A percentile compares a stretch with the other conserved stretches of the same genome.
Conservation (phyloP, 2,113 vertebrate species). For the Pelobates fuscus region DNA sequence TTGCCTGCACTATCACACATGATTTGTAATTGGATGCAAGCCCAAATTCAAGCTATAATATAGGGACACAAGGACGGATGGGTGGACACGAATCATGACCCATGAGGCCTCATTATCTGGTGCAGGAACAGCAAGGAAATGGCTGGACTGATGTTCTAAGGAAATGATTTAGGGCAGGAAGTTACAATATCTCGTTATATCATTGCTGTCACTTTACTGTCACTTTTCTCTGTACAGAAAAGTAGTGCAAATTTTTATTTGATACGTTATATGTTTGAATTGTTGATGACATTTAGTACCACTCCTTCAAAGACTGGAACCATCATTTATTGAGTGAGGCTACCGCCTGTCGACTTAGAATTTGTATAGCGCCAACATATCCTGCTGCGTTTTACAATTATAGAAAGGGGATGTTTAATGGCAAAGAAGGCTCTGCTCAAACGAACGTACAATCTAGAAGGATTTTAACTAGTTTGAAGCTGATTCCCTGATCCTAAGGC, state of each 20-base stretch:
- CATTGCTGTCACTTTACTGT: constrained; percentile 23
- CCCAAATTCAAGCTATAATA: constrained; percentile 50
- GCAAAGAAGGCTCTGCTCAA: no score
- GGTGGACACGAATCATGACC: constrained; percentile 43
- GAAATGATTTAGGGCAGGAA: constrained; percentile 45
- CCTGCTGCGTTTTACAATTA: no score
- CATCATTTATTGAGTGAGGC: no score
- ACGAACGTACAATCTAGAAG: no score
- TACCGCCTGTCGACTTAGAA: no score
- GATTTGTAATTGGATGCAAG: constrained; percentile 47
- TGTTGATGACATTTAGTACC: no score
- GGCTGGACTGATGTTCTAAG: constrained; percentile 37
- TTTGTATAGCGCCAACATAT: no score
- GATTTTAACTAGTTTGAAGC: no score
- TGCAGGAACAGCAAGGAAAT: constrained; percentile 43
- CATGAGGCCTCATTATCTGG: constrained; percentile 45
- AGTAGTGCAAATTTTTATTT: background rate
- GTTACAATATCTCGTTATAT: constrained; percentile 43
- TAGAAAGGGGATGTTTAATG: no score
- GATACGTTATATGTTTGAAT: background rate
- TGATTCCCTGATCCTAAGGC: no score
- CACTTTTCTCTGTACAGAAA: constrained; percentile 1
- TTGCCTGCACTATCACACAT: constrained; percentile 58
- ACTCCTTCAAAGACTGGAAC: no score
- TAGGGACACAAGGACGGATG: constrained; percentile 61